Conservation (phyloP, 1,140 invertebrate species). For the Drosophila bipectinata region DNA sequence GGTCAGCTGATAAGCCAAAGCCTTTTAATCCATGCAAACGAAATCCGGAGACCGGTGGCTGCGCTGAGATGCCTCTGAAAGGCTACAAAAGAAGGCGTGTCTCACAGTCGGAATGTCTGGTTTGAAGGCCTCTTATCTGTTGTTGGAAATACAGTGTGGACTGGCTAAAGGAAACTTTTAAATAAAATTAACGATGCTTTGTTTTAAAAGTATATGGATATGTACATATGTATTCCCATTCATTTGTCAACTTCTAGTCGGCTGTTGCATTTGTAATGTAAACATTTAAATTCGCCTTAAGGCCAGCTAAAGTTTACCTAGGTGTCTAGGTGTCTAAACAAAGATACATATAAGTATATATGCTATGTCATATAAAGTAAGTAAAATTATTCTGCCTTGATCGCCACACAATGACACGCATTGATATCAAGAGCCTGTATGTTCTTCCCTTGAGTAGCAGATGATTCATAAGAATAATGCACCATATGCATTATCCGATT, state of each 20-base stretch:
- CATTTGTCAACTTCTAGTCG: background rate
- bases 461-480: slow-evolving; percentile 22
- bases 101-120: slow-evolving; percentile 5
- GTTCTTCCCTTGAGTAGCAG: slow-evolving; percentile 20
- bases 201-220: too few relatives aligned
- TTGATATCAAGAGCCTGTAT: slow-evolving; percentile 19
- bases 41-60: background rate
- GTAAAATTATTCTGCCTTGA: background rate
- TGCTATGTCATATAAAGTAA: background rate
- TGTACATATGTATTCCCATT: too few relatives aligned
- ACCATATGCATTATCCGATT: slow-evolving; percentile 5
- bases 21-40: slow-evolving; percentile 14
- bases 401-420: slow-evolving; percentile 16
- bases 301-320: slow-evolving; percentile 27
- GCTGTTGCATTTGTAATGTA: slow-evolving; percentile 28
- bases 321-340: slow-evolving; percentile 1
- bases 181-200: too few relatives aligned
- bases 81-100: slow-evolving; percentile 6
- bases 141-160: background rate
- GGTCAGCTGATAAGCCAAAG: slow-evolving; percentile 32
- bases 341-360: background rate
- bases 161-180: background rate
- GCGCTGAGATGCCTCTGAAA: slow-evolving; percentile 3
- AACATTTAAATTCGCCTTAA: slow-evolving; percentile 27
- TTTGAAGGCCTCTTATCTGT: slow-evolving; percentile 12